Percentiles rank a stretch among this genome's conserved stretches.
phyloP scores from a whole-genome alignment of 2,113 vertebrate genomes.

The Oriolus oriolus region DNA sequence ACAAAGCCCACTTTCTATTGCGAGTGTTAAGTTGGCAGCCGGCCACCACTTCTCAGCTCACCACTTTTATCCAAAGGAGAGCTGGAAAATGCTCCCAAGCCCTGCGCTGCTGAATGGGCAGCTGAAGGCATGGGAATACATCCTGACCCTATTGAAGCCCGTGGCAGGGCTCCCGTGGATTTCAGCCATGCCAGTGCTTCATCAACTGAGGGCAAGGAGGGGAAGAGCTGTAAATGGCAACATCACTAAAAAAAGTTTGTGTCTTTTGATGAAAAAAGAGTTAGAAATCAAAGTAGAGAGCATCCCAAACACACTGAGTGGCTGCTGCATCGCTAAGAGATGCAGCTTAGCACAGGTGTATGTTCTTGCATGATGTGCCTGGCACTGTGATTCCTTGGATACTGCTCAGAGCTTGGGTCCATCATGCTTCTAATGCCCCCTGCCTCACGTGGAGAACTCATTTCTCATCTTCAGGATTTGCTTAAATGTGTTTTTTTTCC shows the following conservation, averaged over 20 bases:
- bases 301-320: neutral
- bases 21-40: neutral
- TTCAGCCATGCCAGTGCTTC: neutral
- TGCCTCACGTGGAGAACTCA: accelerated
- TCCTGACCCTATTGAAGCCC: conserved; percentile 39
- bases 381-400: neutral
- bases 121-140: conserved; percentile 58
- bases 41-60: neutral
- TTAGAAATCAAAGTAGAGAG: conserved; percentile 13
- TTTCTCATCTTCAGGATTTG: neutral
- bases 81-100: conserved; percentile 32
- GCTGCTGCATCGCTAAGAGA: neutral
- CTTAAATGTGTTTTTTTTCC: neutral
- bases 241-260: neutral
- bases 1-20: conserved; percentile 34
- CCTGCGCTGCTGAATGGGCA: neutral
- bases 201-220: neutral
- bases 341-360: neutral
- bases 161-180: neutral
- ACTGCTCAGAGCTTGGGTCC: neutral
- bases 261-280: neutral
- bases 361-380: neutral
- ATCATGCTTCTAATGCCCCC: neutral
- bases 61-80: neutral
- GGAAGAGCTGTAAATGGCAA: conserved; percentile 4